A percentile compares a stretch with the other conserved stretches of the same genome.
phyloP scores from a whole-genome alignment of 2,113 vertebrate genomes.

The Zosterops lateralis region DNA sequence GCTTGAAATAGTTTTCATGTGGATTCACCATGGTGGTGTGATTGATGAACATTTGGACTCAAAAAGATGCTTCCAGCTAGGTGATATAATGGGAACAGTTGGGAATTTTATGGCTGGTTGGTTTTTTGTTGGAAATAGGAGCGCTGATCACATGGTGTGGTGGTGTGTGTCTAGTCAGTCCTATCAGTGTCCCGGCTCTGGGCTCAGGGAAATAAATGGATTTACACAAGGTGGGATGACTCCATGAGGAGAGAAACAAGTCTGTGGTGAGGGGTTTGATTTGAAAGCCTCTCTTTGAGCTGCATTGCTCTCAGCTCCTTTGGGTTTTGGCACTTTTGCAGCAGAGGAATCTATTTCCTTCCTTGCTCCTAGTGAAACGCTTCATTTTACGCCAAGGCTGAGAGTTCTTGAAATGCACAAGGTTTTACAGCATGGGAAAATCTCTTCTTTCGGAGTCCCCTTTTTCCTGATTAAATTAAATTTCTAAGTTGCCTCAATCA shows the following conservation, averaged over 20 bases:
- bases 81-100: constrained; percentile 26
- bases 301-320: neutral
- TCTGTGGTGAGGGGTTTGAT: neutral
- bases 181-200: neutral
- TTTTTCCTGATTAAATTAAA: neutral
- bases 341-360: neutral
- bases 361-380: neutral
- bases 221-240: neutral
- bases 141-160: neutral
- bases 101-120: constrained; percentile 15
- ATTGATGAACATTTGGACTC: constrained; percentile 18
- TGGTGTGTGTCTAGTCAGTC: neutral
- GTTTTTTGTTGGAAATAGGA: neutral
- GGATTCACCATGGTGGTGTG: neutral
- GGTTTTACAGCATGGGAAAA: neutral
- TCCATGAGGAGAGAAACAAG: neutral
- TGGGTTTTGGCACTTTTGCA: neutral
- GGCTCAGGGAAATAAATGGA: neutral
- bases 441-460: neutral
- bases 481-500: neutral
- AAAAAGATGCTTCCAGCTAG: constrained; percentile 7
- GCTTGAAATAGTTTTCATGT: neutral
- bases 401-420: neutral
- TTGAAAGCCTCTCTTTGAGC: neutral
- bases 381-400: neutral